These are phyloP conservation scores for Scelioninae gen. 1 DNA, from an alignment of 2,888 invertebrate genomes.

Conservation along the genomic window DNA sequence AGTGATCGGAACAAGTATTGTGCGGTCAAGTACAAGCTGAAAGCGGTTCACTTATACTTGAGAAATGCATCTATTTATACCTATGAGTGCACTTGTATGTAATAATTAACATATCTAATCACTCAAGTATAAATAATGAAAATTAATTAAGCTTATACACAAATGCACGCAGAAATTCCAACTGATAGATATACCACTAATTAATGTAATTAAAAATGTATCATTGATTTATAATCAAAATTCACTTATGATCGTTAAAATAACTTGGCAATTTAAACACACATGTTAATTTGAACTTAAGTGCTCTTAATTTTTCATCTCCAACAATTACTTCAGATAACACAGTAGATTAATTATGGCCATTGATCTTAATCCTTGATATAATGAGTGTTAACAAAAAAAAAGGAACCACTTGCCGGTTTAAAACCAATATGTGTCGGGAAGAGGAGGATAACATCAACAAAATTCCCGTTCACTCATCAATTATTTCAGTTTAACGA, in stretches of 20 bases:
- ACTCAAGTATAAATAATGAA: constrained; percentile 6
- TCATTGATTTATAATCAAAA: neutral
- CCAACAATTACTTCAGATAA: constrained; percentile 34
- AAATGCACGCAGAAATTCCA: neutral
- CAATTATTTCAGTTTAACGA: constrained; percentile 28
- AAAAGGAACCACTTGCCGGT: neutral
- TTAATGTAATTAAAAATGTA: neutral
- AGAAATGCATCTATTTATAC: constrained; percentile 47
- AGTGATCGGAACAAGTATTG: constrained; percentile 72
- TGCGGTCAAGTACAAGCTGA: constrained; percentile 62
- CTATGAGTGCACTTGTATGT: constrained; percentile 56
- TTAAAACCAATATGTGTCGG: constrained; percentile 20
- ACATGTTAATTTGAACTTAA: constrained; percentile 44
- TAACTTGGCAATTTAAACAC: constrained; percentile 9
- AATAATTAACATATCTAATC: constrained; percentile 57
- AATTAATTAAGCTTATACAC: constrained; percentile 7
- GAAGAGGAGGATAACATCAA: neutral
- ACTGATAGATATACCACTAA: neutral
- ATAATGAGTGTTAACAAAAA: constrained; percentile 11
- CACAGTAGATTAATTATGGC: constrained; percentile 42
- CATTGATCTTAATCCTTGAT: constrained; percentile 47
- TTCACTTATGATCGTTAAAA: neutral
- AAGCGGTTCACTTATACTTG: constrained; percentile 54
- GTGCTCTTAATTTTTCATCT: constrained; percentile 50
- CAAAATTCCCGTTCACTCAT: constrained; percentile 13